Conservation (phyloP, 2,888 invertebrate genomes). For the Drosophila pseudotalamancana region DNA sequence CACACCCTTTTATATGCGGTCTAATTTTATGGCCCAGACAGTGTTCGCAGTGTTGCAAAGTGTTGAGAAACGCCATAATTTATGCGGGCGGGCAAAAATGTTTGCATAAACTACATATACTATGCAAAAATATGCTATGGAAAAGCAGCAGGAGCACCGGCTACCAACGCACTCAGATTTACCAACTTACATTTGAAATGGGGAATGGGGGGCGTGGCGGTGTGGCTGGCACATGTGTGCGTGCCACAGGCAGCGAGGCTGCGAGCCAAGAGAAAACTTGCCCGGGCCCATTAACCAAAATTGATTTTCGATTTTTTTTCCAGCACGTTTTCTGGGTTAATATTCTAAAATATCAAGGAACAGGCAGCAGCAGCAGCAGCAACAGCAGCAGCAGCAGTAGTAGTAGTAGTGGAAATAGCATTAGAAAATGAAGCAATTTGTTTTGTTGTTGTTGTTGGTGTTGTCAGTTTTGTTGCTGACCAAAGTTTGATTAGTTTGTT, state of each 20-base stretch:
- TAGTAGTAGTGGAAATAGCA: slow-evolving; percentile 5
- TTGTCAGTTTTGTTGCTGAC: slow-evolving; percentile 33
- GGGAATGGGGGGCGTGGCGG: background rate
- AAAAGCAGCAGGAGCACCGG: slow-evolving; percentile 10
- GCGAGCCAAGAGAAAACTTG: slow-evolving; percentile 34
- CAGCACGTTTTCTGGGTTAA: slow-evolving; percentile 54
- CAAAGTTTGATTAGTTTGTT: slow-evolving; percentile 75
- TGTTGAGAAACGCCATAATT: slow-evolving; percentile 61
- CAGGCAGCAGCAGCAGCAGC: slow-evolving; percentile 1
- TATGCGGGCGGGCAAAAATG: slow-evolving; percentile 74
- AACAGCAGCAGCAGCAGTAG: slow-evolving; percentile 14
- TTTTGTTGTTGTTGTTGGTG: slow-evolving; percentile 35
- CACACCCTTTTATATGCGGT: slow-evolving; percentile 63
- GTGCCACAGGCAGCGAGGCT: slow-evolving; percentile 20
- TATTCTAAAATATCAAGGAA: slow-evolving; percentile 49
- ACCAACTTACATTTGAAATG: background rate
- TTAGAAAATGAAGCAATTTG: slow-evolving; percentile 76
- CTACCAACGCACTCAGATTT: slow-evolving; percentile 43
- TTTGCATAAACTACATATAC: slow-evolving; percentile 72
- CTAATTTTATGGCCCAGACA: slow-evolving; percentile 59
- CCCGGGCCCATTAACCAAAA: slow-evolving; percentile 59
- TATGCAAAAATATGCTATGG: slow-evolving; percentile 76
- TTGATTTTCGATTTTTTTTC: slow-evolving; percentile 63
- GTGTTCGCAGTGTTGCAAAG: slow-evolving; percentile 39
- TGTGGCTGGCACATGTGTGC: slow-evolving; percentile 41